Evolutionary conservation across 2,113 vertebrate genomes (phyloP), one percentile per base, ranked within the genome.

Genomic region (Datnioides undecimradiatus): DNA sequence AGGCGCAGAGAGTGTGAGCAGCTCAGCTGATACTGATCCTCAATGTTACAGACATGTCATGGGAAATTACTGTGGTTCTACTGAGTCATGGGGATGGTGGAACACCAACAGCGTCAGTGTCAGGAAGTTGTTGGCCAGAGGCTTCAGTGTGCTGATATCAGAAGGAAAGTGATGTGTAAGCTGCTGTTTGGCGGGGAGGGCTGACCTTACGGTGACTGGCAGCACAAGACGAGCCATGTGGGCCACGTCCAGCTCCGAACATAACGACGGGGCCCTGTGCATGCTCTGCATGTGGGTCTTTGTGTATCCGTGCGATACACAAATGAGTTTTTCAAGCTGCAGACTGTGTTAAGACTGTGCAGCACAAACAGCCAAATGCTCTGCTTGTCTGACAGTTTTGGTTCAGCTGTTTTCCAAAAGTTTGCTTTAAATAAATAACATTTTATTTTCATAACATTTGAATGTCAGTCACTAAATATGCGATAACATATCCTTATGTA

Each of bases 21-120:
- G 27, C 76, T 70, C 41, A 13, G 68, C 58, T 79, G 48, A 73
- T 79, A 25, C 31, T 66, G 6, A 79, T 75, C 48, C 52, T 55
- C 21, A 51, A 27, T 33, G 55, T 58, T 64, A 49, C 51, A 79
- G 23, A 70, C 68, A 69, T 79, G 59, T 87, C 66, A 63, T 51
- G 76, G 77, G 80, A 83, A 84, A 69, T 77, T 9, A 68, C 49
- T 23, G 59, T 14, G 14, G 80, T 74, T 83, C 68, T 34, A 64
- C 75, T 88, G 81, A 90, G 62, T 88, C 88, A 89, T 6, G 3
- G 25, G 9, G 46, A 73, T 8, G 17, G 58, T 70, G 64, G 74
- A 85, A 82, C 85, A 84, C 43, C 76, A 76, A 73, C 80, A 52
- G 63, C 38, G 19, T 90, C 82, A 74, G 82, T 75, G 75, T 88